Base-by-base conservation (phyloP, 2,113 vertebrate genomes). In the Malurus melanocephalus region DNA sequence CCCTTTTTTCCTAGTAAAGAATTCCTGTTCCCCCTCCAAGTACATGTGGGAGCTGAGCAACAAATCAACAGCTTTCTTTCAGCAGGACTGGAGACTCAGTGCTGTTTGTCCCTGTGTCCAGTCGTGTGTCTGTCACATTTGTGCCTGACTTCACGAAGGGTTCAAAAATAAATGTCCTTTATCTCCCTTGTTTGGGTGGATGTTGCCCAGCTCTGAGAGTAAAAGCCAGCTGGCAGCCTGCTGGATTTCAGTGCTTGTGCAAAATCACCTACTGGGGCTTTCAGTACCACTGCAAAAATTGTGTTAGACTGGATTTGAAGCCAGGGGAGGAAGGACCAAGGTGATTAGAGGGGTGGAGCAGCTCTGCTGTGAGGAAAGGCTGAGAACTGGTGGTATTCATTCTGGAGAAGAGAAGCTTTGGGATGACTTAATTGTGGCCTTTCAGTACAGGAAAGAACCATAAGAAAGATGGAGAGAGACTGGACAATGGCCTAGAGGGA, bases 231-330 rank as follows among this genome's bases (percentile, higher is more conserved):
- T n/a, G 49, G 57, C 49, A 73, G 49, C 28, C 42, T 73, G 40
- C 33, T 73, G 51, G 28, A 56, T 65, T 48, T 28, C 5, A 27
- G 30, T 13, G 24, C 42, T 79, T 13, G 15, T n/a, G 27, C 38
- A 46, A 53, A 88, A 55, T 32, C 18, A 28, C 61, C n/a, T 0
- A 0, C 46, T 1, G 3, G 32, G 35, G n/a, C 27, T 11, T 32
- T 26, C 24, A 9, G 3, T 8, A 17, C 68, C 7, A 3, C 38
- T 9, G 27, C 14, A 30, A 10, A 78, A 53, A 19, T 21, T 48
- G 46, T 4, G 6, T 27, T 30, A 42, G 59, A 7, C 22, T 42
- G 52, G n/a, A 32, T 75, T 67, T 52, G 46, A 18, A 45, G 32
- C 32, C 27, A 33, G 11, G 5, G 38, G 32, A 59, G 20, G 52